Percentiles rank a stretch among this genome's conserved stretches.
phyloP scores from a whole-genome alignment of 2,113 vertebrate genomes.

The Scopus umbretta region DNA sequence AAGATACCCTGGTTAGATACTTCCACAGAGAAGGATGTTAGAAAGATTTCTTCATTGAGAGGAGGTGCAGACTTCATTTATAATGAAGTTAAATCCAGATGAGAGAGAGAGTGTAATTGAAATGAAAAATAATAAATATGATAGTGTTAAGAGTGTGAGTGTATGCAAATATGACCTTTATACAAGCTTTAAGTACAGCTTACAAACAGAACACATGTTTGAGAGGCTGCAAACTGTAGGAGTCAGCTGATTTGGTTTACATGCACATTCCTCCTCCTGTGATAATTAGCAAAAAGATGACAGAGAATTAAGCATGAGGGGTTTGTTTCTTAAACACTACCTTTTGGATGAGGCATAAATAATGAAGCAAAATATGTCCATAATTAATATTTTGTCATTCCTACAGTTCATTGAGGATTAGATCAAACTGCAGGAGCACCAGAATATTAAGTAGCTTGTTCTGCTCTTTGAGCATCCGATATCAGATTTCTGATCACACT shows the following conservation, averaged over 20 bases:
- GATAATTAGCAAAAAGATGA: constrained; percentile 27
- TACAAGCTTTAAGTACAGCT: not conserved
- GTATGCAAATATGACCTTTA: not conserved
- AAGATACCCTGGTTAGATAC: not conserved
- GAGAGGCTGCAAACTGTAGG: not conserved
- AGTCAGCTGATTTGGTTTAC: not conserved
- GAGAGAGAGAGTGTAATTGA: not conserved
- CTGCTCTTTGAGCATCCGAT: not conserved
- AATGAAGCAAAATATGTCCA: not conserved
- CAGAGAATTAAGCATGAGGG: constrained; percentile 10
- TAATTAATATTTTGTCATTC: constrained; percentile 23
- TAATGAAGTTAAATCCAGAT: not conserved
- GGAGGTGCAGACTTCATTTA: not conserved
- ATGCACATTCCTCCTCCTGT: not conserved
- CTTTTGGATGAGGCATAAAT: constrained; percentile 4
- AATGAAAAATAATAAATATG: not conserved
- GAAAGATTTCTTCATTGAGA: not conserved
- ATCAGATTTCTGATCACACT: not conserved
- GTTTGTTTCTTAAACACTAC: constrained; percentile 26
- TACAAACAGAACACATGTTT: not conserved
- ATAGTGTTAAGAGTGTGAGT: not conserved
- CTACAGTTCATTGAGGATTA: not conserved
- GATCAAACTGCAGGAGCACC: not conserved
- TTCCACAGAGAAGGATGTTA: not conserved
- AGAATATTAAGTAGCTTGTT: constrained; percentile 12